Evolutionary conservation across 2,113 vertebrate genomes (phyloP), one percentile per base, ranked within the genome.

Genomic region (Stictonetta naevosa): DNA sequence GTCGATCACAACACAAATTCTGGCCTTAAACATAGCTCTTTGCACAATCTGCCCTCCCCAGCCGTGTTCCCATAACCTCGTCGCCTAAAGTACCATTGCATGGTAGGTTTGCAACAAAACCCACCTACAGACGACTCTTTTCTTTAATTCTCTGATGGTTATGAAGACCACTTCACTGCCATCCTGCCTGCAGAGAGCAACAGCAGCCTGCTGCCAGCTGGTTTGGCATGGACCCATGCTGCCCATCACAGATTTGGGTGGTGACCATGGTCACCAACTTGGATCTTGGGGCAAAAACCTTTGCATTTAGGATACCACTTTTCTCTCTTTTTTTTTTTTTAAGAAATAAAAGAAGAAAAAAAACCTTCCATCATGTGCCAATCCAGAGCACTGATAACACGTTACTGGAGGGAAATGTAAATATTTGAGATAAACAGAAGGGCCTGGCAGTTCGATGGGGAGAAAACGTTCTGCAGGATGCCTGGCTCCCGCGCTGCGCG

Each of bases 401-500:
- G 2, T 63, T 33, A 48, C 73, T 34, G 5, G 22, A 62, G n/a
- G 59, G 19, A 59, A 58, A 40, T 14, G 13, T 33, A 59, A 58
- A 40, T 14, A 10, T 33, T 23, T 18, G 31, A n/a, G 56, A 40
- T 26, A 3, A 31, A 40, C 1, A 4, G 42, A 34, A 58, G 25
- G 20, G 14, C 38, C 13, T 6, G 1, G 69, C 0, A 1, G 13
- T 11, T 64, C 25, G 0, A 0, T 0, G 2, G 58, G 38, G 46
- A 95, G 60, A 79, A 68, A 5, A 0, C 0, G 11, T 52, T 75
- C 66, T 84, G 55, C 0, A 1, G 74, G 63, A 59, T 6, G 8
- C 6, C 68, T 40, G 33, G 46, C 29, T 77, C n/a, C 52, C 0
- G 0, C 0, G 59, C 79, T 18, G 33, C 0, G 0, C 15, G 2